Percentiles rank a stretch among this genome's conserved stretches.
Evolutionary conservation across 2,888 invertebrate genomes (phyloP).

Genomic region (Schrankia costaestrigalis): DNA sequence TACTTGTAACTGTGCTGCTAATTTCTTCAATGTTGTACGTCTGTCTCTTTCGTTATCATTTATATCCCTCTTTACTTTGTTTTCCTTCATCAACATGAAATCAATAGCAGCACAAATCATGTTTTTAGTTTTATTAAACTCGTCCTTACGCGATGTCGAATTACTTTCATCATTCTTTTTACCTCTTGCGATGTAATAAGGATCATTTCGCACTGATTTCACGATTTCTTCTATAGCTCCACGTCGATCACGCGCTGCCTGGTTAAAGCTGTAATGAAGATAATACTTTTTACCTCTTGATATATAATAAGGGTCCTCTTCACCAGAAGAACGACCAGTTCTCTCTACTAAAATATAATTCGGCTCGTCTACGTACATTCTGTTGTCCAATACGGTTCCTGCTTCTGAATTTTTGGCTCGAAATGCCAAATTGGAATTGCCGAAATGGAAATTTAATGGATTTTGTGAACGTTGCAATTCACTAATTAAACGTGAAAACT

Average conservation of each 20-base stretch:
- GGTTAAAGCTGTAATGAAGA: slow-evolving; percentile 37
- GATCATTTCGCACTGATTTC: slow-evolving; percentile 71
- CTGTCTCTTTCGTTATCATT: slow-evolving; percentile 61
- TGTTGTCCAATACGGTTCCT: slow-evolving; percentile 56
- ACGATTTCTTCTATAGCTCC: slow-evolving; percentile 69
- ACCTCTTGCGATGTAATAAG: slow-evolving; percentile 78
- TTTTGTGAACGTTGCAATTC: no score
- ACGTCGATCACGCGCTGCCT: slow-evolving; percentile 57
- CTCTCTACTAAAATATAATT: slow-evolving; percentile 74
- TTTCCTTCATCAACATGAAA: slow-evolving; percentile 40
- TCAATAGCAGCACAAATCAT: slow-evolving; percentile 62
- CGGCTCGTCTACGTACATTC: slow-evolving; percentile 78
- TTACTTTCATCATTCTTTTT: slow-evolving; percentile 56
- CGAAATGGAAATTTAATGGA: no score
- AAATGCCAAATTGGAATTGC: no score
- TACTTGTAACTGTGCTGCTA: slow-evolving; percentile 65
- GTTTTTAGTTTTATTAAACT: slow-evolving; percentile 53
- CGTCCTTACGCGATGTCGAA: slow-evolving; percentile 28
- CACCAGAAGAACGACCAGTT: slow-evolving; percentile 63
- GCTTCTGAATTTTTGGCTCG: slow-evolving; percentile 38
- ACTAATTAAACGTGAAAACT: no score
- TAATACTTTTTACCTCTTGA: slow-evolving; percentile 64
- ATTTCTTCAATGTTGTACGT: slow-evolving; percentile 62
- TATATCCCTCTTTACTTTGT: slow-evolving; percentile 55
- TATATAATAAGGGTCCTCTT: slow-evolving; percentile 67